Conservation (phyloP, 1,140 invertebrate species). For the Popillia japonica region DNA sequence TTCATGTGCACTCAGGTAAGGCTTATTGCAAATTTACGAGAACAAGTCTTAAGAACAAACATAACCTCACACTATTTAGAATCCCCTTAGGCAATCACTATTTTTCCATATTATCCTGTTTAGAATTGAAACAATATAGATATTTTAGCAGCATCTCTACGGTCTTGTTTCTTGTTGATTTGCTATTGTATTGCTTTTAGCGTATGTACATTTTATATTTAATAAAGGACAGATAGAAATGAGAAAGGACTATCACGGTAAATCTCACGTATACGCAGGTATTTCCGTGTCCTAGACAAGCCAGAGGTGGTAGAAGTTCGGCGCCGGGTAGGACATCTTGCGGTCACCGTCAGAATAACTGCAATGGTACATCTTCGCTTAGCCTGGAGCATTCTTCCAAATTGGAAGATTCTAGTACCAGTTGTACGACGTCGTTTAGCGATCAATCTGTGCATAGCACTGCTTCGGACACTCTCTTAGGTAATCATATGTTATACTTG, state of each 20-base stretch:
- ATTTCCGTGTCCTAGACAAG: slow-evolving; percentile 54
- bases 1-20: slow-evolving; percentile 80
- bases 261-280: slow-evolving; percentile 46
- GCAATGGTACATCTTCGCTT: slow-evolving; percentile 43
- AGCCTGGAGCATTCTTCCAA: slow-evolving; percentile 53
- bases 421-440: slow-evolving; percentile 54
- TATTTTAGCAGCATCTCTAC: neutral
- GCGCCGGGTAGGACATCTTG: slow-evolving; percentile 31
- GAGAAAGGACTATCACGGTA: neutral
- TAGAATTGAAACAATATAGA: no score
- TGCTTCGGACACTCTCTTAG: slow-evolving; percentile 54
- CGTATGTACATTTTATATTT: slow-evolving; percentile 26
- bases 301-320: slow-evolving; percentile 44
- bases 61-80: neutral
- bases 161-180: slow-evolving; percentile 7
- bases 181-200: slow-evolving; percentile 23
- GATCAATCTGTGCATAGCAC: slow-evolving; percentile 55
- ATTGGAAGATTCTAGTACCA: slow-evolving; percentile 54
- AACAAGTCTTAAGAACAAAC: neutral
- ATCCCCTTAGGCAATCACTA: neutral
- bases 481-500: slow-evolving; percentile 41
- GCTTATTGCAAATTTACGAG: slow-evolving; percentile 44
- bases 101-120: no score
- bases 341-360: slow-evolving; percentile 15
- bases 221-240: slow-evolving; percentile 20